Percentiles rank a stretch among this genome's conserved stretches.
Conservation (phyloP, 2,888 invertebrate genomes). For the Drosophila robusta region DNA sequence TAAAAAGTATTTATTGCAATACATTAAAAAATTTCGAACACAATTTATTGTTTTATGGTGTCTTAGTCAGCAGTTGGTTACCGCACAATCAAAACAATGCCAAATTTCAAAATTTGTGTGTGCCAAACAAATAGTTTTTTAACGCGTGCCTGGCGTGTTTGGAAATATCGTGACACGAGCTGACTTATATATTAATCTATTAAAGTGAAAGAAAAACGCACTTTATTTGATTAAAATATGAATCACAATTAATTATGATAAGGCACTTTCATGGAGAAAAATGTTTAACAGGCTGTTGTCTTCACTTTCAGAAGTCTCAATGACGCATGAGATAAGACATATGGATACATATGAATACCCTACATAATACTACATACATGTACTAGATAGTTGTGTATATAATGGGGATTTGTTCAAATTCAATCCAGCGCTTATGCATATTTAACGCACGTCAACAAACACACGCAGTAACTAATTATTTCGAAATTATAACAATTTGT, state of each 20-base stretch:
- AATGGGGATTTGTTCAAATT: constrained; percentile 11
- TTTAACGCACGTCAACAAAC: constrained; percentile 9
- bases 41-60: too few relatives aligned
- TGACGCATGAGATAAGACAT: constrained; percentile 62
- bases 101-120: too few relatives aligned
- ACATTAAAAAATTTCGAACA: too few relatives aligned
- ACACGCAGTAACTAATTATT: constrained; percentile 15
- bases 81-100: too few relatives aligned
- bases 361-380: constrained; percentile 15
- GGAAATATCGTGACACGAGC: not conserved
- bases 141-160: constrained; percentile 5
- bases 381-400: not conserved
- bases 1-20: not conserved
- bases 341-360: constrained; percentile 34
- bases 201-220: constrained; percentile 2
- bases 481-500: constrained; percentile 38
- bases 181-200: too few relatives aligned
- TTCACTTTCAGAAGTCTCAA: constrained; percentile 16
- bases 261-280: not conserved
- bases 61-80: too few relatives aligned
- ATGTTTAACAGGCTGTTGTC: not conserved
- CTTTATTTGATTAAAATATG: constrained; percentile 15
- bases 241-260: constrained; percentile 30
- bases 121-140: not conserved
- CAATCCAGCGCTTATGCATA: constrained; percentile 2